Conservation (phyloP, 2,113 vertebrate species). For the Gopherus evgoodei region DNA sequence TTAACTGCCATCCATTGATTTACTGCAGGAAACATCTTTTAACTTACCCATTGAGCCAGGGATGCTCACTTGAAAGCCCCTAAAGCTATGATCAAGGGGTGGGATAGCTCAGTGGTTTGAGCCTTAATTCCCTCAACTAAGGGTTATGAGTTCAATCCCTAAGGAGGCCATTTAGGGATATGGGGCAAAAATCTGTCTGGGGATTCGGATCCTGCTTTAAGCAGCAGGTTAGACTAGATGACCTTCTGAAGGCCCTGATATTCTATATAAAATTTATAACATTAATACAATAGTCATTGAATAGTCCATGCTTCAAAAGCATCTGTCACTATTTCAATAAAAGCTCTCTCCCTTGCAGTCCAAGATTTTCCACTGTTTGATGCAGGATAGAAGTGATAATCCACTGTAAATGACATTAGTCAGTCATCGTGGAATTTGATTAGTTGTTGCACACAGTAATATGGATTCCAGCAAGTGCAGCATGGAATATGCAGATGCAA, state of each 20-base stretch:
- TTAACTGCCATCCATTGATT: not conserved
- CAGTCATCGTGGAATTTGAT: not conserved
- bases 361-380: not conserved
- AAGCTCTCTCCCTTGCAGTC: not conserved
- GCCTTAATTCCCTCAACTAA: too few relatives aligned
- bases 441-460: not conserved
- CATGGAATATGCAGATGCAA: not conserved
- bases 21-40: not conserved
- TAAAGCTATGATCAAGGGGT: not conserved
- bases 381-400: fast-evolving
- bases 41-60: not conserved
- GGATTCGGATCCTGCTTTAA: too few relatives aligned
- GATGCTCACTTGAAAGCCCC: not conserved
- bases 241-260: too few relatives aligned
- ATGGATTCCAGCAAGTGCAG: not conserved
- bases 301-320: not conserved
- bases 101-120: too few relatives aligned
- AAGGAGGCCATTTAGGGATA: too few relatives aligned
- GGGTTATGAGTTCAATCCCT: too few relatives aligned
- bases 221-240: too few relatives aligned
- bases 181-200: too few relatives aligned
- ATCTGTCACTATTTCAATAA: not conserved
- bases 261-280: not conserved
- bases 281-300: not conserved
- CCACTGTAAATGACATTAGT: not conserved